Evolutionary conservation across 2,113 vertebrate genomes (phyloP).

Genomic region (Parus major): DNA sequence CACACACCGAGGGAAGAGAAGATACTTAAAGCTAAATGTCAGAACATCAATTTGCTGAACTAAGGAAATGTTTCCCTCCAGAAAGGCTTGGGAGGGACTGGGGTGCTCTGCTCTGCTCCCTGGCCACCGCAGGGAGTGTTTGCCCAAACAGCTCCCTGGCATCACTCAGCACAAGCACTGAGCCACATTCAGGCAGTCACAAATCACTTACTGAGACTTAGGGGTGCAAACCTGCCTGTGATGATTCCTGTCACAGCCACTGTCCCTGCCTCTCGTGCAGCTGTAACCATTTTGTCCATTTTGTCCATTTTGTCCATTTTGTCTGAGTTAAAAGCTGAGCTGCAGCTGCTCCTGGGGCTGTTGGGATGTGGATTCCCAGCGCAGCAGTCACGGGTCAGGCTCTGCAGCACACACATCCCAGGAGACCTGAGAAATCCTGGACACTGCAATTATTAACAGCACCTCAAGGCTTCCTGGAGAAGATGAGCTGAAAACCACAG

Average conservation of each 20-base stretch:
- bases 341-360: not conserved
- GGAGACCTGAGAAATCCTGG: conserved; percentile 28
- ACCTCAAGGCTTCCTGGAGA: conserved; percentile 2
- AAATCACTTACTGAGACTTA: not conserved
- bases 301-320: no score
- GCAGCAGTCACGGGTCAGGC: not conserved
- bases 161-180: not conserved
- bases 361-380: not conserved
- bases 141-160: not conserved
- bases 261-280: fast-evolving
- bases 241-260: not conserved
- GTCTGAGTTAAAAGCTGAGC: not conserved
- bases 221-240: not conserved
- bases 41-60: conserved; percentile 31
- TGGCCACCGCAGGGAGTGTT: fast-evolving
- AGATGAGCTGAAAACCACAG: not conserved
- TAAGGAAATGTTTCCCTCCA: conserved; percentile 27
- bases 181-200: fast-evolving
- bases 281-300: not conserved
- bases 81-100: fast-evolving
- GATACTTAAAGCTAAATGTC: conserved; percentile 65
- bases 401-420: not conserved
- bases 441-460: conserved; percentile 15
- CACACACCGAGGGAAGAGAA: conserved; percentile 25
- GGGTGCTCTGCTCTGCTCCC: not conserved